Evolutionary conservation across 2,888 invertebrate genomes (phyloP).

Genomic region (Drosophila helvetica): DNA sequence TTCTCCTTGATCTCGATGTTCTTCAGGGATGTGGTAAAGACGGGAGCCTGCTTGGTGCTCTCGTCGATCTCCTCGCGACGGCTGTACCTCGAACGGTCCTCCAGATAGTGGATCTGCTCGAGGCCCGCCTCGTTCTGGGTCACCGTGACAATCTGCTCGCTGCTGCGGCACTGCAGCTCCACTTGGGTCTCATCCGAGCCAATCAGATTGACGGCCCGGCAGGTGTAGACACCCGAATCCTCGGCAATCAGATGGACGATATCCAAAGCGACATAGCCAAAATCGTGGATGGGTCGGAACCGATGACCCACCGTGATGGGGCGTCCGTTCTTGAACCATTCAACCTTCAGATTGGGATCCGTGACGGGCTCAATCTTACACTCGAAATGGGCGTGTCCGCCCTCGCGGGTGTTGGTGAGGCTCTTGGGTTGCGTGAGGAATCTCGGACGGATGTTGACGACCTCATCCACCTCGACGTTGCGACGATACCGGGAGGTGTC

Average conservation of each 20-base stretch:
- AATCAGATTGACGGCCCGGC: conserved; percentile 94
- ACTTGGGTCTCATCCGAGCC: conserved; percentile 95
- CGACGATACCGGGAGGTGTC: conserved; percentile 93
- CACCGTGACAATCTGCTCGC: conserved; percentile 91
- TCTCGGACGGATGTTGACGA: conserved; percentile 91
- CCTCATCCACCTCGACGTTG: conserved; percentile 91
- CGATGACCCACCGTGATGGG: conserved; percentile 97
- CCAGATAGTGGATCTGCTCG: conserved; percentile 94
- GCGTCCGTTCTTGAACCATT: conserved; percentile 98
- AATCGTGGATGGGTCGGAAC: conserved; percentile 98
- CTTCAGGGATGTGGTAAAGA: conserved; percentile 95
- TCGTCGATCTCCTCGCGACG: conserved; percentile 91
- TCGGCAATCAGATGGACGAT: conserved; percentile 98
- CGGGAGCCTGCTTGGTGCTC: conserved; percentile 94
- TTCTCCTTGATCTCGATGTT: conserved; percentile 97
- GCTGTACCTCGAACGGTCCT: conserved; percentile 92
- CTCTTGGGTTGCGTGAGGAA: conserved; percentile 95
- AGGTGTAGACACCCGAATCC: conserved; percentile 97
- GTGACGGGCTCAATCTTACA: conserved; percentile 98
- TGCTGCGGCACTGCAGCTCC: conserved; percentile 89
- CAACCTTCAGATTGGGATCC: conserved; percentile 97
- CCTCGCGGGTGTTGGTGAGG: conserved; percentile 92
- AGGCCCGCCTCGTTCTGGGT: conserved; percentile 95
- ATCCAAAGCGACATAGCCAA: conserved; percentile 98
- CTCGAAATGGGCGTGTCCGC: conserved; percentile 98